These are phyloP conservation scores for Nettapus auritus DNA, from an alignment of 2,113 vertebrate species.

Conservation along the genomic window DNA sequence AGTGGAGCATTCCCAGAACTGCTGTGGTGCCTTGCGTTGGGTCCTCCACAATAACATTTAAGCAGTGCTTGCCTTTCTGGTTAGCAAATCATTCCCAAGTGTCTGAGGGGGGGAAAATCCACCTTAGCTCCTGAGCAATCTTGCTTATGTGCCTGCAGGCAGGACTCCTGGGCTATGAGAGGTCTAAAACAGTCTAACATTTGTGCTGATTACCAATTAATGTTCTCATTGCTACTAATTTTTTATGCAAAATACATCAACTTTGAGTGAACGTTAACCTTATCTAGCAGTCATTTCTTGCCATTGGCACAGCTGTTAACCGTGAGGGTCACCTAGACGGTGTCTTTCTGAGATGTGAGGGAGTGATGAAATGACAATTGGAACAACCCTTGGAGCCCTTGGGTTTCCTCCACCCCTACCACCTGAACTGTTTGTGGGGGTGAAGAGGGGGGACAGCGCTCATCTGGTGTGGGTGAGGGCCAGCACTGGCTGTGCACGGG, in stretches of 20 bases:
- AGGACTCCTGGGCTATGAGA: not conserved
- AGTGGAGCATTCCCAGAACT: not conserved
- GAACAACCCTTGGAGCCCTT: rapidly evolving
- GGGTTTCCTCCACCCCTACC: not conserved
- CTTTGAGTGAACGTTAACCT: not conserved
- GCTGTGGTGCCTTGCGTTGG: no score
- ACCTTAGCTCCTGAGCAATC: not conserved
- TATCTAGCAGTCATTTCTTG: not conserved
- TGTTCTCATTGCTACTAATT: not conserved
- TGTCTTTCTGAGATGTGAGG: not conserved
- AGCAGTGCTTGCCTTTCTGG: not conserved
- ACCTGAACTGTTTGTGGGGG: rapidly evolving
- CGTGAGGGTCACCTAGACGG: not conserved
- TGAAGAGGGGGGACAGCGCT: not conserved
- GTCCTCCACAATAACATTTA: rapidly evolving
- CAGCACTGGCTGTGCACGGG: no score
- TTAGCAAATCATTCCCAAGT: not conserved
- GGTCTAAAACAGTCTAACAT: not conserved
- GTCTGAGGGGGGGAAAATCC: not conserved
- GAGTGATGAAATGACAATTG: not conserved
- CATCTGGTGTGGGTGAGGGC: not conserved
- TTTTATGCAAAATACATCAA: not conserved
- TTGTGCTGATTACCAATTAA: not conserved
- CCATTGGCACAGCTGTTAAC: rapidly evolving
- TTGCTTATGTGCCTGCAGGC: not conserved